Evolutionary conservation across 1,140 invertebrate species (phyloP), one percentile per base, ranked within the genome.

Genomic region (Drosophila azteca): DNA sequence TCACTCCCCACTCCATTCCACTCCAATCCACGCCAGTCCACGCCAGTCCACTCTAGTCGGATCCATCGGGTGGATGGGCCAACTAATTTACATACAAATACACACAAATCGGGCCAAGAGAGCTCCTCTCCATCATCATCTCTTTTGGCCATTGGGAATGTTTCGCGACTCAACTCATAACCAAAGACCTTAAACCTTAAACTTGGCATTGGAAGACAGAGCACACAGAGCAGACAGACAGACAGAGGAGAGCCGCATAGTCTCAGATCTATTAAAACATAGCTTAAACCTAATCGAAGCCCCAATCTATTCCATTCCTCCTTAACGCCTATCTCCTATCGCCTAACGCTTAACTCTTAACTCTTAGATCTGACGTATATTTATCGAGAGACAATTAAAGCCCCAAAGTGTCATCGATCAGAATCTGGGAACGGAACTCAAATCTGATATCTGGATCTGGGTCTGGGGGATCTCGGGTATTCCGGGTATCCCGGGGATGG

Each of bases 151-250:
- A 20, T 20, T 20, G 17, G 17, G 17, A 20, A 20, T 20, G 17
- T n/a, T 44, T 44, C 6, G 53, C 29, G 31, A 29, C 29, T 53
- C 64, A 68, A 29, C 54, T 57, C 48, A 29, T 5, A 29, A 6
- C 6, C 6, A 29, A 11, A 44, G 20, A 44, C 24, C 24, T 26
- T 26, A 26, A n/a, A 46, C 79, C 76, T 84, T 79, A 84, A 84
- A 76, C 79, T 83, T 83, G 80, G 76, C 80, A 83, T 83, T 83
- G 80, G 77, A 43, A 46, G n/a, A 22, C 22, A 55, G 41, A 68
- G 22, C 15, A 29, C 31, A 53, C 4, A 62, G 31, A 41, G 17
- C 22, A 3, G 22, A 24, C 24, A 5, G 22, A 24, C 6, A 29
- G 26, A 29, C 6, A 29, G 29, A 31, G n/a, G n/a, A n/a, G n/a